Evolutionary conservation across 2,888 invertebrate genomes (phyloP), one percentile per base, ranked within the genome.

Genomic region (Agrochola lychnidis): DNA sequence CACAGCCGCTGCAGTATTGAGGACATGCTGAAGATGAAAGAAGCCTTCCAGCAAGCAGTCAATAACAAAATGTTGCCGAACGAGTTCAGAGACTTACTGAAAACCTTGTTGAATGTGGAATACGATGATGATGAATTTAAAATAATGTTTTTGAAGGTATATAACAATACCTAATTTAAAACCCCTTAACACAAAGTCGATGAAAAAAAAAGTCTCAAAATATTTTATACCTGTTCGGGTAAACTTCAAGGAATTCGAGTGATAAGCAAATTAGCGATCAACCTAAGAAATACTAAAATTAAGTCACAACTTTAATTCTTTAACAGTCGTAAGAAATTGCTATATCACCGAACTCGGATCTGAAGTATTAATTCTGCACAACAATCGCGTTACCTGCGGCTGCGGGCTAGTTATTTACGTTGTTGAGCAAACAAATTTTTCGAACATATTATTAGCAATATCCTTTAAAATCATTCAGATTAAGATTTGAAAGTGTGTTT

Each of bases 121-220:
- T 97, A 97, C 80, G 95, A 95, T 48, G 97, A 97, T 56, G 97
- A 97, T 0, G 97, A 97, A 68, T 98, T 96, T 82, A 97, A 97
- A 63, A 96, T 97, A 82, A 93, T 98, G 36, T 98, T 98, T 92
- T 91, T 97, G 76, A 97, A 97, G 94, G 97, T 97, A n/a, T n/a
- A n/a, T n/a, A 91, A 53, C 6, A 6, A 19, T 40, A n/a, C n/a
- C n/a, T n/a, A n/a, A n/a, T 53, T 40, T 16, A 16, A 36, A 66
- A 30, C 4, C 4, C 19, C 12, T 1, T 25, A 10, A 4, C 12
- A 12, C 12, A 30, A 48, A 22, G 22, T 30, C 7, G 7, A 48
- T 30, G 12, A 12, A 64, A 25, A 9, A 10, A 42, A 36, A 36
- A 36, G 4, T 36, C 36, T 36, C 36, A 36, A 36, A n/a, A 25